Conservation (phyloP, 2,888 invertebrate genomes). For the Actias luna region DNA sequence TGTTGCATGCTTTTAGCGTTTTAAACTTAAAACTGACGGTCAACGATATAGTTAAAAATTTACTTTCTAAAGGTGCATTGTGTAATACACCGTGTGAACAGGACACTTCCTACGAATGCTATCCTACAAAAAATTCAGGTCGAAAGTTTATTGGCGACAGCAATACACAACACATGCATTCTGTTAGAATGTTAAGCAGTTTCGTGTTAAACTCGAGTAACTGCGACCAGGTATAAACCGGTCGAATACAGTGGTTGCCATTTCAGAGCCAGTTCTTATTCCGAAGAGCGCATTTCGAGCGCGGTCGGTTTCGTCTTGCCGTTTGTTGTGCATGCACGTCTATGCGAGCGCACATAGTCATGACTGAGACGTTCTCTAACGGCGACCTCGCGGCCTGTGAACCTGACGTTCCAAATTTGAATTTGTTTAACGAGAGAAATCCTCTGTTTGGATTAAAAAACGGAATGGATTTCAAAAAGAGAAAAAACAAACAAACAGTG, state of each 20-base stretch:
- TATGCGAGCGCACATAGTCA: slow-evolving; percentile 57
- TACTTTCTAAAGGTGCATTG: slow-evolving; percentile 28
- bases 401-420: slow-evolving; percentile 60
- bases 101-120: slow-evolving; percentile 61
- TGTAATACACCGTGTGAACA: slow-evolving; percentile 55
- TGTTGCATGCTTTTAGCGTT: background rate
- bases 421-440: slow-evolving; percentile 58
- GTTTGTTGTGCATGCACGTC: slow-evolving; percentile 51
- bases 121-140: slow-evolving; percentile 69
- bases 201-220: slow-evolving; percentile 60
- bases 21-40: background rate
- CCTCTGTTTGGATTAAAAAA: slow-evolving; percentile 58
- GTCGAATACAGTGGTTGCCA: slow-evolving; percentile 24
- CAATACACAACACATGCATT: slow-evolving; percentile 57
- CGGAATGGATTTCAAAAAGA: slow-evolving; percentile 31
- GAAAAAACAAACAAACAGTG: slow-evolving; percentile 13
- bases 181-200: slow-evolving; percentile 77
- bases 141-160: slow-evolving; percentile 71
- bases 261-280: slow-evolving; percentile 17
- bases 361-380: slow-evolving; percentile 65
- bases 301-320: slow-evolving; percentile 46
- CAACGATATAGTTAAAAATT: background rate
- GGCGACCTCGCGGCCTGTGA: slow-evolving; percentile 61
- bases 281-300: slow-evolving; percentile 27
- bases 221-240: slow-evolving; percentile 49